Percentiles rank a stretch among this genome's conserved stretches.
Conservation (phyloP, 2,113 vertebrate species). For the Poeciliopsis prolifica region DNA sequence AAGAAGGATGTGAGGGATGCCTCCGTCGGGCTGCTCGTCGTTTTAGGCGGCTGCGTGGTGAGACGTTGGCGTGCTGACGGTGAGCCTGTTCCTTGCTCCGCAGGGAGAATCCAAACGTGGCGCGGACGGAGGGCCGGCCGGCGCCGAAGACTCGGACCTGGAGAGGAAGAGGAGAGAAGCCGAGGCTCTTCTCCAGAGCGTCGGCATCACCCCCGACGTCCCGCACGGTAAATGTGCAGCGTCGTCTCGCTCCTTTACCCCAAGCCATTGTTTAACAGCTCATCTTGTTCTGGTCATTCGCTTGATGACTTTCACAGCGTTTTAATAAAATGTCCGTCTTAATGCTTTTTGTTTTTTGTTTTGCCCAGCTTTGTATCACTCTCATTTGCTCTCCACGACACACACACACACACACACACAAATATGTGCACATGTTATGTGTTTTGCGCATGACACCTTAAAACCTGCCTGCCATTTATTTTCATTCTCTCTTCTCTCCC, state of each 20-base stretch:
- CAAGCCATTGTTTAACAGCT: constrained; percentile 22
- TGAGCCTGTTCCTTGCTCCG: neutral
- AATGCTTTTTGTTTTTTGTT: constrained; percentile 14
- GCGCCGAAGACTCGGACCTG: constrained; percentile 93
- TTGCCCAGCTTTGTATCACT: constrained; percentile 31
- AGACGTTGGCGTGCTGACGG: neutral
- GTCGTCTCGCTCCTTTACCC: constrained; percentile 29
- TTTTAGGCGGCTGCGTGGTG: neutral
- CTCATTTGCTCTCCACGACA: constrained; percentile 23
- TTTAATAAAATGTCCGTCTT: constrained; percentile 28
- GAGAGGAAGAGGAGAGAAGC: constrained; percentile 97
- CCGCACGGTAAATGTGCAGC: constrained; percentile 84
- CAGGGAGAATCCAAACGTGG: constrained; percentile 73
- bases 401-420: constrained; percentile 15
- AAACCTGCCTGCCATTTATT: constrained; percentile 72
- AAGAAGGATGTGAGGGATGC: constrained; percentile 76
- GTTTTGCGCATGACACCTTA: constrained; percentile 67
- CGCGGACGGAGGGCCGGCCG: constrained; percentile 69
- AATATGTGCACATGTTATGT: constrained; percentile 42
- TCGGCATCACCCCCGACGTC: constrained; percentile 91
- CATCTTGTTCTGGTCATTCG: constrained; percentile 20
- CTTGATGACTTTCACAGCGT: constrained; percentile 23
- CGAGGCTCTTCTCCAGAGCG: constrained; percentile 95
- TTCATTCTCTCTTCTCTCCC: constrained; percentile 75
- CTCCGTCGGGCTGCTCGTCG: neutral